These are phyloP conservation scores for Coecobrya sp. DNA, from an alignment of 2,888 invertebrate genomes.

Conservation along the genomic window DNA sequence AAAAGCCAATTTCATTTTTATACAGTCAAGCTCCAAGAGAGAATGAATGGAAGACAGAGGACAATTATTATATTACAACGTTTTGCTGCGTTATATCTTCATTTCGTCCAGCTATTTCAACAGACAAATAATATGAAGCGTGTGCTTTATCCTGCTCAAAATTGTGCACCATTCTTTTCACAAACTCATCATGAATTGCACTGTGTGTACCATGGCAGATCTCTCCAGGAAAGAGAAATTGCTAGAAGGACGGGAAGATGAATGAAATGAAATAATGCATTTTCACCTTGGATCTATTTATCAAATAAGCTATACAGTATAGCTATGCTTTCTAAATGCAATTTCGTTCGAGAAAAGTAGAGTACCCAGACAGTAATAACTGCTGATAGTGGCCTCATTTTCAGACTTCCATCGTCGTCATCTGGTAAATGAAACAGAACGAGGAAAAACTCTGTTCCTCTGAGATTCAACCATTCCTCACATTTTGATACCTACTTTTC, in stretches of 20 bases:
- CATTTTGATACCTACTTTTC: background rate
- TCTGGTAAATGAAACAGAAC: background rate
- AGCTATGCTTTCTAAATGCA: background rate
- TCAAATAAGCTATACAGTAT: conserved; percentile 34
- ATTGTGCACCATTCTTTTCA: background rate
- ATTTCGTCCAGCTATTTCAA: background rate
- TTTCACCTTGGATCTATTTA: conserved; percentile 69
- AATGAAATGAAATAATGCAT: conserved; percentile 66
- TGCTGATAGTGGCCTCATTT: conserved; percentile 30
- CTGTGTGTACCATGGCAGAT: background rate
- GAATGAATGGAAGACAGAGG: background rate
- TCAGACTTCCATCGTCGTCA: background rate
- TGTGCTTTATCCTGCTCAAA: conserved; percentile 16
- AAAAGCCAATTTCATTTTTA: conserved; percentile 49
- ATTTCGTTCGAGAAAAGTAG: background rate
- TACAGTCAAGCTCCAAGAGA: background rate
- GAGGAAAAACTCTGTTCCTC: background rate
- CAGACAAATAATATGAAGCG: conserved; percentile 2
- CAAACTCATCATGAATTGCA: background rate
- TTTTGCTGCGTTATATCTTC: conserved; percentile 59
- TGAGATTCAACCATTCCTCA: background rate
- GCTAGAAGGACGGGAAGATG: conserved; percentile 47
- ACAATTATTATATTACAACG: conserved; percentile 61
- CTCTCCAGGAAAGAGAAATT: conserved; percentile 32
- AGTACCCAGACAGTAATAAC: background rate